These are phyloP conservation scores for Paradoxurus hermaphroditus DNA, from an alignment of 2,113 vertebrate species.

Conservation along the genomic window DNA sequence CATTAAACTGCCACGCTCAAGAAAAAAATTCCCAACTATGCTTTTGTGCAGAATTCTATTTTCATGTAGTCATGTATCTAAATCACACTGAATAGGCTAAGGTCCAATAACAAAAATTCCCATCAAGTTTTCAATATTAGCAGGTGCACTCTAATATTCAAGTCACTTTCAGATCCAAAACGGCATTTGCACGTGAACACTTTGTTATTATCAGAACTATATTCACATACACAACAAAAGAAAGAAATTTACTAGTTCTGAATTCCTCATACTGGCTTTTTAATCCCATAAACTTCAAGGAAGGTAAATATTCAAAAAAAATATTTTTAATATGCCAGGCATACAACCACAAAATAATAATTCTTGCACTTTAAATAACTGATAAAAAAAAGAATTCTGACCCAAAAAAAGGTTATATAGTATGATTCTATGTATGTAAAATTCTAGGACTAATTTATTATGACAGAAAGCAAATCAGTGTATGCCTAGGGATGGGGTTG, in stretches of 20 bases:
- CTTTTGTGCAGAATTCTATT: background rate
- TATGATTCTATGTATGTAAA: background rate
- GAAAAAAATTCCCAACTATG: background rate
- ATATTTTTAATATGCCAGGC: background rate
- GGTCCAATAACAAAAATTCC: background rate
- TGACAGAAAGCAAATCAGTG: background rate
- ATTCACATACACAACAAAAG: background rate
- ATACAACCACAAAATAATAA: slow-evolving; percentile 6
- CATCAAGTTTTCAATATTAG: background rate
- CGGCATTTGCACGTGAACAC: background rate
- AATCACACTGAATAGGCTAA: background rate
- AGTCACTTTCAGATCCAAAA: background rate
- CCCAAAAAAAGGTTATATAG: background rate
- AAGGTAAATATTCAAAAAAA: background rate
- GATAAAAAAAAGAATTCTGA: background rate
- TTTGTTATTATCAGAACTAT: background rate
- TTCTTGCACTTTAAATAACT: background rate
- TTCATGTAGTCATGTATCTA: background rate
- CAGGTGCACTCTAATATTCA: background rate
- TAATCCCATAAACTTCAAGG: background rate
- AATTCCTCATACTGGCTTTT: background rate
- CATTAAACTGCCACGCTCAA: background rate
- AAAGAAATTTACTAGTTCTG: background rate
- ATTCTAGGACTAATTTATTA: background rate
- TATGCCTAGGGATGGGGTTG: background rate